Base-by-base conservation (phyloP, 1,140 invertebrate genomes). In the Drosophila pandora region DNA sequence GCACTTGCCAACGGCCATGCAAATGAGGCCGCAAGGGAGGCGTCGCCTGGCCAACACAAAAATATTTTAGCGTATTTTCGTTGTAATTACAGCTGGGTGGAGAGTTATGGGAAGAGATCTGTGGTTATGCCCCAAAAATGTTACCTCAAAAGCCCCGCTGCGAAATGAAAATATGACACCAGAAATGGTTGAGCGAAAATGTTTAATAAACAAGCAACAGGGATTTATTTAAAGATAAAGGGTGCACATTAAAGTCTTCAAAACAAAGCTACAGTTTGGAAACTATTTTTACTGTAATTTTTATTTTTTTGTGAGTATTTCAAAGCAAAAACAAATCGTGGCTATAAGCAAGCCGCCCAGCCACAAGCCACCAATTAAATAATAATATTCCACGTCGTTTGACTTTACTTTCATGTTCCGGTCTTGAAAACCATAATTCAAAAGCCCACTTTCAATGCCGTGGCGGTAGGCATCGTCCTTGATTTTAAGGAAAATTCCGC, bases 21-120 rank as follows among this genome's bases (percentile, higher is more conserved):
- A 88, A 88, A 88, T 88, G 83, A 83, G 83, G 56, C 76, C 71
- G 72, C 60, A 53, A 68, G 62, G 62, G 65, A 54, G 64, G 72
- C 72, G 72, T 61, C 48, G 41, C 67, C 32, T 23, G 30, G 21
- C 25, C 50, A 50, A 56, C 34, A 22, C 17, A 22, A 25, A 74
- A 76, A 61, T 64, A 71, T 54, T 76, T 76, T 64, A 28, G 21
- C 32, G 52, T 64, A 64, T 54, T 53, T 64, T 58, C 41, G 50
- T 22, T 25, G 45, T 60, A 69, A 69, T 69, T 69, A 57, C 67
- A 69, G 67, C 69, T 32, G 17, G 22, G 47, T 17, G 47, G 8
- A 64, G 60, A 67, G 34, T 67, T 64, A 67, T 67, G 60, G 21
- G 9, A 34, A 32, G 9, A 32, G 13, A 63, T 43, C 32, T 8